Evolutionary conservation across 2,797 vertebrate genomes (phyloP).

Genomic region (Champsocephalus gunnari): DNA sequence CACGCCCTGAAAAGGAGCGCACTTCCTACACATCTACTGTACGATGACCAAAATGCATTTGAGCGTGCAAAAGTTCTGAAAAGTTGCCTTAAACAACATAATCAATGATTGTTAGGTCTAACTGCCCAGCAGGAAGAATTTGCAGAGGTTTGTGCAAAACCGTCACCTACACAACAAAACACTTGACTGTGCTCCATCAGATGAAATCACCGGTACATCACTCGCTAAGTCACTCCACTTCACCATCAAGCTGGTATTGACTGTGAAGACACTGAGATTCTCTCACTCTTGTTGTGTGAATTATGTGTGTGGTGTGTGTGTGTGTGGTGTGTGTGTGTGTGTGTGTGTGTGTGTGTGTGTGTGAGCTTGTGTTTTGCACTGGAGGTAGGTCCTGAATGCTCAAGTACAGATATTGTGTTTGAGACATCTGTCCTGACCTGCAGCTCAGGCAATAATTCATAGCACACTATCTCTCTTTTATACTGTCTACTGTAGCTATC

Average conservation of each 20-base stretch:
- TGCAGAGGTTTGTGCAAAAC: constrained; percentile 18
- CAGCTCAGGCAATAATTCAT: neutral
- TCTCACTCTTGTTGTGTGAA: constrained; percentile 2
- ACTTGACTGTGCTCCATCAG: constrained; percentile 6
- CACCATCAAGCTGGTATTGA: constrained; percentile 8
- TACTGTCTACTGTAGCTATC: neutral
- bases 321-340: neutral
- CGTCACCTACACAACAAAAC: neutral
- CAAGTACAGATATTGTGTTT: constrained; percentile 4
- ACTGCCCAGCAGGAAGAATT: constrained; percentile 1
- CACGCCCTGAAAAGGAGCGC: too few relatives aligned
- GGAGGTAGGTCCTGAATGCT: constrained; percentile 6
- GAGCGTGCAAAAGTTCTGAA: too few relatives aligned
- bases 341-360: too few relatives aligned
- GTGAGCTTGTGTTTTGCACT: neutral
- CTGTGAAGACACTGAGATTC: neutral
- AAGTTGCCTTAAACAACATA: constrained; percentile 34
- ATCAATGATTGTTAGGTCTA: constrained; percentile 21
- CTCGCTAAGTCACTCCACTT: constrained; percentile 5
- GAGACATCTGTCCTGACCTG: neutral
- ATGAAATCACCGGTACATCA: neutral
- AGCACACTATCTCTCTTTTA: constrained; percentile 5
- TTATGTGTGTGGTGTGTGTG: neutral
- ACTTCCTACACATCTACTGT: neutral
- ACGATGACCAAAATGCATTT: too few relatives aligned